Evolutionary conservation across 2,113 vertebrate genomes (phyloP).

Genomic region (Eira barbara): DNA sequence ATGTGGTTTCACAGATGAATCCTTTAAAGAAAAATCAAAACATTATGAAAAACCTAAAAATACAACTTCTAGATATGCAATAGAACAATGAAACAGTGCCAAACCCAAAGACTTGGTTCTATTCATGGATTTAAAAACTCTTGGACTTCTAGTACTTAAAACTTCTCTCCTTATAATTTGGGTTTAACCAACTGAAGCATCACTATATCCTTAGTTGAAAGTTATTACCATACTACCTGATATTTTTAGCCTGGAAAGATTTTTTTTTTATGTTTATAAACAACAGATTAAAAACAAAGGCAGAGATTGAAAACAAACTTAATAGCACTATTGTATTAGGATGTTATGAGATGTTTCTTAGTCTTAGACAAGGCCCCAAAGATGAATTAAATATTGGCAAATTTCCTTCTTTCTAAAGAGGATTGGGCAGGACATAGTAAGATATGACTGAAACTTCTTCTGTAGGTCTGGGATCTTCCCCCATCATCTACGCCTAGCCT

Average conservation of each 20-base stretch:
- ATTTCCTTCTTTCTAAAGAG: neutral
- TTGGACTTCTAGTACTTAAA: neutral
- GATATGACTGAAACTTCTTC: no score
- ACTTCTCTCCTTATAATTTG: neutral
- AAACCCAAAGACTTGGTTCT: neutral
- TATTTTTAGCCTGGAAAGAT: neutral
- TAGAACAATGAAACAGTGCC: neutral
- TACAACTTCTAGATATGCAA: neutral
- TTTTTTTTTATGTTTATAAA: neutral
- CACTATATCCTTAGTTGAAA: neutral
- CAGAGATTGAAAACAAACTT: neutral
- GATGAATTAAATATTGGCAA: neutral
- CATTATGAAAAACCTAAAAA: neutral
- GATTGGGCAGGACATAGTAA: neutral
- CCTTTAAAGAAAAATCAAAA: constrained; percentile 27
- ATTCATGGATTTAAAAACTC: neutral
- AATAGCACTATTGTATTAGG: neutral
- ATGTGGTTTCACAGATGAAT: neutral
- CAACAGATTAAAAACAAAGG: neutral
- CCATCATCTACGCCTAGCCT: neutral
- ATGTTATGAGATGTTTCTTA: neutral
- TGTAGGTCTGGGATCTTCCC: neutral
- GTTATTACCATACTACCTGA: neutral
- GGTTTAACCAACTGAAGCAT: neutral
- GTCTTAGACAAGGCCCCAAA: neutral